Base-by-base conservation (phyloP, 2,888 invertebrate genomes). In the Idaea straminata region DNA sequence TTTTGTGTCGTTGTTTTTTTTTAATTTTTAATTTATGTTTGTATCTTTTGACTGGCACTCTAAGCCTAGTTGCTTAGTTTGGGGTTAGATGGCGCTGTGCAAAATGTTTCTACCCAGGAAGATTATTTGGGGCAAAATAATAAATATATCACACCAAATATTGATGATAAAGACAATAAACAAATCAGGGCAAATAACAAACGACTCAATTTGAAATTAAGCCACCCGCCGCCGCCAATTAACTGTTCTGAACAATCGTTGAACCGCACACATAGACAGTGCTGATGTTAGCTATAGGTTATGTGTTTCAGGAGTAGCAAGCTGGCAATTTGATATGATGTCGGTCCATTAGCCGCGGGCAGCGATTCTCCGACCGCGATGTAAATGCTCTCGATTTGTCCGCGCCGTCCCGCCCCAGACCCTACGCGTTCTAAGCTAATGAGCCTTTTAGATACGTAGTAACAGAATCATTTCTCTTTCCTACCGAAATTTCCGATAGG, bases 351-450 rank as follows among this genome's bases (percentile, higher is more conserved):
- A 81, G 73, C 73, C 67, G 67, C 74, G 70, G 73, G 72, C 72
- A 71, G 77, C 76, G 79, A 74, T 72, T 72, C 67, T 70, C 76
- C 71, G 77, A 77, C 81, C 80, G 74, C 80, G 70, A 76, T 79
- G 83, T 80, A 82, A 83, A 83, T 83, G 81, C 79, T 74, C 76
- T 68, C 83, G 75, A 84, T 84, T 84, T 84, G 82, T 84, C 76
- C 74, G 67, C 47, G 10, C 47, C 47, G 47, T 10, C 3, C 47
- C 47, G 47, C 47, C 47, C 64, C 70, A 62, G 64, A 72, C 74
- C 72, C 80, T 64, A 72, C 74, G 63, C 75, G 74, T 69, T 67
- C 75, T 70, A 78, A 79, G 77, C 79, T 84, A 84, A 84, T 84
- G 82, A 81, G 74, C 75, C 78, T 73, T 73, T 77, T 72, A 77